These are phyloP conservation scores for Temnothorax longispinosus DNA, from an alignment of 1,140 invertebrate species.

Conservation along the genomic window DNA sequence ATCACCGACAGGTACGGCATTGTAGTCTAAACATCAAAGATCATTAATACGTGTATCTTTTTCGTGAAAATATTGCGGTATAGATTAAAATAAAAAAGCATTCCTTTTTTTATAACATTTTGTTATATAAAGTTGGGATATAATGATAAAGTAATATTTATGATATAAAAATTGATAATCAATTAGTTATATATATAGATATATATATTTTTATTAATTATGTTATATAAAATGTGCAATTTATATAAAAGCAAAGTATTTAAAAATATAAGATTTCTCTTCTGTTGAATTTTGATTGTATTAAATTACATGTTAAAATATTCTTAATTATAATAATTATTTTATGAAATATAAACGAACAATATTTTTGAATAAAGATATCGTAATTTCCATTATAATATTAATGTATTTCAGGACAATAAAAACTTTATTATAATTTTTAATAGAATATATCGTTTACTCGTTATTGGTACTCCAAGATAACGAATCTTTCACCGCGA, in stretches of 20 bases:
- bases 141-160: background rate
- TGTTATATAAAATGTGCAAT: background rate
- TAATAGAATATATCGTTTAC: background rate
- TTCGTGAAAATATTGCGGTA: background rate
- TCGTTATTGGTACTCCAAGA: background rate
- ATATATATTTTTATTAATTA: background rate
- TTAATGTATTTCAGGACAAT: background rate
- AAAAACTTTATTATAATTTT: slow-evolving; percentile 11
- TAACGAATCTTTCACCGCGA: background rate
- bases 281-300: background rate
- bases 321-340: background rate
- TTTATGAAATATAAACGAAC: background rate
- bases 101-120: background rate
- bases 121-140: background rate
- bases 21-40: slow-evolving; percentile 39
- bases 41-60: background rate
- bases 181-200: background rate
- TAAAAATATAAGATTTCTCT: background rate
- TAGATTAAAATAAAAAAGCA: slow-evolving; percentile 3
- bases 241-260: background rate
- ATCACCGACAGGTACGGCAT: slow-evolving; percentile 44
- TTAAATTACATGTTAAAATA: background rate
- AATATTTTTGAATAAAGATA: background rate
- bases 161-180: background rate
- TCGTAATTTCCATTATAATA: background rate